Base-by-base conservation (phyloP, 1,140 invertebrate species). In the Drosophila murphyi region DNA sequence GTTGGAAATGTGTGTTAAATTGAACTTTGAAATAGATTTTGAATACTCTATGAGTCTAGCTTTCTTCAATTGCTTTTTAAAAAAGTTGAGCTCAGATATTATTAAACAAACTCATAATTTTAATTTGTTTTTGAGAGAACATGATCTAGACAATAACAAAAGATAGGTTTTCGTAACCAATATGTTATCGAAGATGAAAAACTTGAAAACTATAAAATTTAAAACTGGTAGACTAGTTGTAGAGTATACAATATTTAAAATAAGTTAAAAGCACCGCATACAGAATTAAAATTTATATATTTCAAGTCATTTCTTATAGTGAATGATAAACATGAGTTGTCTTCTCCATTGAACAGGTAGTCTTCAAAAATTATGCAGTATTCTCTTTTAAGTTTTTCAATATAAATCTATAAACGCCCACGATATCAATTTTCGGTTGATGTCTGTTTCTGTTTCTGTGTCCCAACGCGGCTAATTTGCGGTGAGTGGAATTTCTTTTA, bases 381-480 rank as follows among this genome's bases (percentile, higher is more conserved):
- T 68, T 69, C 41, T 73, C 50, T 55, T 47, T 69, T n/a, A 12
- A 39, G 35, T 71, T 74, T 75, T 80, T 55, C 65, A 89, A 89
- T 77, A 88, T 83, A 89, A 89, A 88, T 88, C 83, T 78, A 76
- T 63, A 70, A 80, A 88, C 83, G 83, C 83, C 83, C 70, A 88
- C 83, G 60, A 83, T 62, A 51, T 37, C 67, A 62, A 70, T 74
- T 74, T 74, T 52, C 34, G 50, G 51, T 39, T 12, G 10, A 62
- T 69, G 41, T 77, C 48, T 59, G 62, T 50, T 60, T 47, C 6
- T 74, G 72, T 62, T 70, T 76, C 35, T 83, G 8, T 64, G 51
- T 78, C 55, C 47, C 34, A 62, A 41, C 47, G 48, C 51, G 28
- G 70, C 72, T 88, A 88, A 88, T 83, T 87, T 87, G 82, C 80